These are phyloP conservation scores for Ametastegia equiseti DNA, from an alignment of 2,888 invertebrate species.

Conservation along the genomic window DNA sequence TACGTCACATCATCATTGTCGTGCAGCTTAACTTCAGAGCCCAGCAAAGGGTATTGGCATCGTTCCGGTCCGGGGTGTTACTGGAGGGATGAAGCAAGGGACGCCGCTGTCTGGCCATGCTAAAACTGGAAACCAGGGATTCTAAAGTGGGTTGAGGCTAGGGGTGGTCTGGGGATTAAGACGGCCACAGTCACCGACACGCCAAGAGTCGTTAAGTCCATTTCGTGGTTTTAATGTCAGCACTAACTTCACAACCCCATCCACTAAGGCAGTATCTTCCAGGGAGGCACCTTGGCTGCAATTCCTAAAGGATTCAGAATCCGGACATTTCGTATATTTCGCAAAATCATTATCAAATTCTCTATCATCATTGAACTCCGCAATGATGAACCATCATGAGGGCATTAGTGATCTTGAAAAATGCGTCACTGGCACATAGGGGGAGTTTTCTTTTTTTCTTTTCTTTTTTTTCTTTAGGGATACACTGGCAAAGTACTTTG, in stretches of 20 bases:
- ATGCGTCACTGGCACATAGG: too few relatives aligned
- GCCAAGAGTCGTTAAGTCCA: conserved; percentile 70
- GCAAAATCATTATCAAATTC: too few relatives aligned
- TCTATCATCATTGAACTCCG: too few relatives aligned
- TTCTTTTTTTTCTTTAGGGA: too few relatives aligned
- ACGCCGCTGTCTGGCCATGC: conserved; percentile 40
- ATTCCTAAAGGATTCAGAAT: conserved; percentile 1
- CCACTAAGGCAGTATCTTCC: conserved; percentile 9
- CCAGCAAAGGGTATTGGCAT: conserved; percentile 33
- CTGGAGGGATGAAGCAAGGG: conserved; percentile 47
- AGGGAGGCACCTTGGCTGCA: neutral
- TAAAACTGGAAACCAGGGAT: conserved; percentile 45
- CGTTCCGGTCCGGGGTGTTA: conserved; percentile 9
- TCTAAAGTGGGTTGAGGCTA: conserved; percentile 50
- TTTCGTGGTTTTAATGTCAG: conserved; percentile 70
- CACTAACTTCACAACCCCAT: conserved; percentile 64
- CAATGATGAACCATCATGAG: too few relatives aligned
- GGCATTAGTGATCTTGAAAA: too few relatives aligned
- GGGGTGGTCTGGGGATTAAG: conserved; percentile 56
- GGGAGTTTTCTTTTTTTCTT: too few relatives aligned
- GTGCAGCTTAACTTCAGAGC: conserved; percentile 12
- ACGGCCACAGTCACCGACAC: conserved; percentile 64
- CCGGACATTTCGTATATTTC: neutral
- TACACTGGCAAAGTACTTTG: neutral
- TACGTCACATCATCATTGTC: conserved; percentile 41